A percentile compares a stretch with the other conserved stretches of the same genome.
phyloP scores from a whole-genome alignment of 2,888 invertebrate species.

The Acleris cristana region DNA sequence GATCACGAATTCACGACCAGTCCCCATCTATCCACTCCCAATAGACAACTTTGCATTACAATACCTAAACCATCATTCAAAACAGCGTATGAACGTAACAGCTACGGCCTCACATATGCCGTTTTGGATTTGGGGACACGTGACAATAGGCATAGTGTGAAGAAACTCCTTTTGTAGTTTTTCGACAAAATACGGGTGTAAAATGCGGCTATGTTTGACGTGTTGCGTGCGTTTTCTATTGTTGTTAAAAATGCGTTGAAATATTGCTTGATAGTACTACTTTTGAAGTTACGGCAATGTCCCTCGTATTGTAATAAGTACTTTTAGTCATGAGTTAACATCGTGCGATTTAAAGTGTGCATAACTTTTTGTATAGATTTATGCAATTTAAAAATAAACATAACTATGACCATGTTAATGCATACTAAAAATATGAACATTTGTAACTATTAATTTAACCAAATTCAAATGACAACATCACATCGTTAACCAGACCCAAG shows the following conservation, averaged over 20 bases:
- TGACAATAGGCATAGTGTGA: conserved; percentile 57
- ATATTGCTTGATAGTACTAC: conserved; percentile 8
- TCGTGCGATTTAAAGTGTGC: no score
- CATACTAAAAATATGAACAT: no score
- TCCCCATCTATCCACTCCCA: conserved; percentile 41
- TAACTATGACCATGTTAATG: no score
- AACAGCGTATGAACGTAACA: neutral
- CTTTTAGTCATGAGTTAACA: no score
- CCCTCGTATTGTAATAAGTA: no score
- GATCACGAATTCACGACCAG: conserved; percentile 52
- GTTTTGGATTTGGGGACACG: conserved; percentile 6
- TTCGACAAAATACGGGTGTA: conserved; percentile 22
- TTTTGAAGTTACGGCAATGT: neutral
- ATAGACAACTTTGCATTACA: conserved; percentile 56
- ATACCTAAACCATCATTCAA: conserved; percentile 40
- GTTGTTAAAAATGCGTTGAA: conserved; percentile 24
- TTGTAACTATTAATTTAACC: no score
- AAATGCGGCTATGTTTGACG: conserved; percentile 10
- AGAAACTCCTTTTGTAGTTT: conserved; percentile 47
- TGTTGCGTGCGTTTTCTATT: conserved; percentile 18
- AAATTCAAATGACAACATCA: no score
- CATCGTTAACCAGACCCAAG: neutral
- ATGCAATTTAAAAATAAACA: no score
- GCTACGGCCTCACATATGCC: neutral
- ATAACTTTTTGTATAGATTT: no score